Evolutionary conservation across 1,140 invertebrate genomes (phyloP).

Genomic region (Oncopodura yosiiana): DNA sequence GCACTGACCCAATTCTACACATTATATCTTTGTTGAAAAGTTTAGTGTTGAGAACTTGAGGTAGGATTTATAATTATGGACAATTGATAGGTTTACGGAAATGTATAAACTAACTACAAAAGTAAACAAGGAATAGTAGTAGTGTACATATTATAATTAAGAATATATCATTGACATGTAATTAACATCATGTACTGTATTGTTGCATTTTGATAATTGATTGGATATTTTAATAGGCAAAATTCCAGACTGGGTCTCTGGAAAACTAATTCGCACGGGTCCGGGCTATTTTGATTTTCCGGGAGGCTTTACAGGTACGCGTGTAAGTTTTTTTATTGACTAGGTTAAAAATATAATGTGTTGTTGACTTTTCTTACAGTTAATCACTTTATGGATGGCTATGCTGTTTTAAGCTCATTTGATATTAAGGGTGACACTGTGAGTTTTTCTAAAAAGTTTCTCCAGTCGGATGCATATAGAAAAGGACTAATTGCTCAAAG

Average conservation of each 20-base stretch:
- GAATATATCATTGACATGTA: too few species aligned
- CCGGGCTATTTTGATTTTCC: conserved; percentile 26
- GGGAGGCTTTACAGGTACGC: not conserved
- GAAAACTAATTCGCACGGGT: conserved; percentile 20
- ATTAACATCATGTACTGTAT: too few species aligned
- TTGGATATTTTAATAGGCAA: conserved; percentile 10
- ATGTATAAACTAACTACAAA: too few species aligned
- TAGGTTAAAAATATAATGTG: conserved; percentile 18
- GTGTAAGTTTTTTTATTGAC: not conserved
- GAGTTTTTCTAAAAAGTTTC: conserved; percentile 37
- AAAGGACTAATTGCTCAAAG: conserved; percentile 38
- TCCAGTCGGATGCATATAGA: conserved; percentile 40
- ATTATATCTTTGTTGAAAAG: too few species aligned
- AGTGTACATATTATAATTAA: too few species aligned
- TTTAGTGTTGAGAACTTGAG: too few species aligned
- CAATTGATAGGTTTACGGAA: too few species aligned
- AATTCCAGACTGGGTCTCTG: conserved; percentile 29
- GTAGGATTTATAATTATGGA: too few species aligned
- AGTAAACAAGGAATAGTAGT: too few species aligned
- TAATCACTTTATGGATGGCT: not conserved
- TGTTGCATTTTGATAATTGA: too few species aligned
- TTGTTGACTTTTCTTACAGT: conserved; percentile 1
- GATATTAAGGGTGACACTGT: conserved; percentile 37
- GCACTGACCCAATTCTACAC: too few species aligned
- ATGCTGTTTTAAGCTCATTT: conserved; percentile 37